These are phyloP conservation scores for Meloe dianella DNA, from an alignment of 2,888 invertebrate species.

Conservation along the genomic window DNA sequence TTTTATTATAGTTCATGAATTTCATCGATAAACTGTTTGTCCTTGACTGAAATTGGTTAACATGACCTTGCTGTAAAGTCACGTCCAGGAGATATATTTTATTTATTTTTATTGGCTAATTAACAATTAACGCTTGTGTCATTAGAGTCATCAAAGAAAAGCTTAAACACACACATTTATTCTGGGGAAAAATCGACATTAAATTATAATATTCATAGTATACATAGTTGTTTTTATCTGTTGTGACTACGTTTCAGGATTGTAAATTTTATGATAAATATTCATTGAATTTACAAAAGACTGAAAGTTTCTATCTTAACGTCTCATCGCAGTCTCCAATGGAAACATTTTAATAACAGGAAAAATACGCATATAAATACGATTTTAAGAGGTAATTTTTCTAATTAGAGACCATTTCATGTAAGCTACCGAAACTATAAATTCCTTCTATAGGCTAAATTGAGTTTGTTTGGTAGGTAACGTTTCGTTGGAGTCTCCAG, in stretches of 20 bases:
- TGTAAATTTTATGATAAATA: too few species aligned
- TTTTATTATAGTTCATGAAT: background rate
- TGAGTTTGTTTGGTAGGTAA: too few species aligned
- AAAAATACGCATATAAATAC: too few species aligned
- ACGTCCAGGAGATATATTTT: background rate
- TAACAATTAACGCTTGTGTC: too few species aligned
- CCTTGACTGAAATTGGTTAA: background rate
- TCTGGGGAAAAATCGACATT: too few species aligned
- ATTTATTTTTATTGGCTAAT: background rate
- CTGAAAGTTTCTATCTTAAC: background rate
- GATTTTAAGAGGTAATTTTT: too few species aligned
- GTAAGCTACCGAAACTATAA: too few species aligned
- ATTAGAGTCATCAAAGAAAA: too few species aligned
- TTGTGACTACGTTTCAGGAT: background rate
- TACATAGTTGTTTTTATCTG: too few species aligned
- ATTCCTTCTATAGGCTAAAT: too few species aligned
- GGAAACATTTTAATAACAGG: constrained; percentile 1
- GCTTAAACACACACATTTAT: background rate
- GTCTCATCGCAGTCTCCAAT: background rate
- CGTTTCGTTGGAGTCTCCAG: background rate
- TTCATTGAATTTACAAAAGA: background rate
- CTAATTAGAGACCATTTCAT: too few species aligned
- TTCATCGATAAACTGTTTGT: background rate
- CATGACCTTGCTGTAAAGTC: background rate
- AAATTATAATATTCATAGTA: too few species aligned